Conservation (phyloP, 2,797 vertebrate species). For the Etheostoma nigrum region DNA sequence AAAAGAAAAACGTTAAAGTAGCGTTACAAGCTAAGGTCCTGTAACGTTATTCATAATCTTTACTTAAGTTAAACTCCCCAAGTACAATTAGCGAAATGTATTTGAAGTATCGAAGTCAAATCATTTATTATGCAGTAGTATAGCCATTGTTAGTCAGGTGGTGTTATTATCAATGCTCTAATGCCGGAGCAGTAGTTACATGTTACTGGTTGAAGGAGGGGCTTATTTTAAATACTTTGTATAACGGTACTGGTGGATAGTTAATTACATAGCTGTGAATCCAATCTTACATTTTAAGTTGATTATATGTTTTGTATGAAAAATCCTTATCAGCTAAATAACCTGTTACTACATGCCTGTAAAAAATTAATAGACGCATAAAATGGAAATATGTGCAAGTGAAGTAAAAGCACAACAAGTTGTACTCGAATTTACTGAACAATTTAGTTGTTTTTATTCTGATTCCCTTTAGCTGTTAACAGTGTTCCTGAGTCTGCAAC, state of each 20-base stretch:
- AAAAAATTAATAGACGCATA: no score
- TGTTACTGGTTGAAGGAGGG: not conserved
- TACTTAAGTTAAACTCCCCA: not conserved
- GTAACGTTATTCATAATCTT: no score
- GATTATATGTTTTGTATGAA: not conserved
- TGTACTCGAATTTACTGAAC: not conserved
- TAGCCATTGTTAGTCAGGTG: not conserved
- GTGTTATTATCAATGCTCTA: not conserved
- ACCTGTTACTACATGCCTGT: not conserved
- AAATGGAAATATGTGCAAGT: not conserved
- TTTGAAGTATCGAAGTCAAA: not conserved
- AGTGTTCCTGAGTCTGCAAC: not conserved
- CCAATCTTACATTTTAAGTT: not conserved
- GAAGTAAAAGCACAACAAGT: not conserved
- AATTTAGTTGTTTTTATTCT: not conserved
- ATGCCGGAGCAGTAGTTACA: not conserved
- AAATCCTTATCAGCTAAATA: not conserved
- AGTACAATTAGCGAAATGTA: not conserved
- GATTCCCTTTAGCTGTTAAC: no score
- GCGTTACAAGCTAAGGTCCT: no score
- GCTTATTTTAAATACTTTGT: not conserved
- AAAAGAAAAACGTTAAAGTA: no score
- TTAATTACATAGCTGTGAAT: not conserved
- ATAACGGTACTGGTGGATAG: not conserved
- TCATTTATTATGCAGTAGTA: not conserved